A percentile compares a stretch with the other conserved stretches of the same genome.
Conservation (phyloP, 92 coral and sea anemone species). For the Epizoanthus stellaris region DNA sequence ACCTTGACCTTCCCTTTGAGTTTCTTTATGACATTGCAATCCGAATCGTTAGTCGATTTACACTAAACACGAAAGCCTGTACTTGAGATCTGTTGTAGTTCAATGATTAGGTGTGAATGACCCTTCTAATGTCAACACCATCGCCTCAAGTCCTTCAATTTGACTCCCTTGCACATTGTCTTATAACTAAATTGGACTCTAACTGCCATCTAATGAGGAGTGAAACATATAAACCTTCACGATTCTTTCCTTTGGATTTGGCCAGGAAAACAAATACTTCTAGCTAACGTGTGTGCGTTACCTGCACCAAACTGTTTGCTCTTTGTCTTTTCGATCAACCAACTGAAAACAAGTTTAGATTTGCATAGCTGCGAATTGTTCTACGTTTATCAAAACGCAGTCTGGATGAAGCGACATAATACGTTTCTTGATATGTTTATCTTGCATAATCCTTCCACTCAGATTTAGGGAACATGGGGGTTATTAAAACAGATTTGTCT, state of each 20-base stretch:
- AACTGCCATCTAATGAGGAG: neutral
- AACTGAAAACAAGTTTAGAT: no score
- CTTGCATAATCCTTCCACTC: neutral
- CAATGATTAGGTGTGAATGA: neutral
- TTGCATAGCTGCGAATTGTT: no score
- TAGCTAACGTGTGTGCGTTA: no score
- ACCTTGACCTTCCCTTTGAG: neutral
- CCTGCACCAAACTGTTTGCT: no score
- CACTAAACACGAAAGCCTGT: neutral
- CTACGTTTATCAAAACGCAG: no score
- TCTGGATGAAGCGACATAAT: neutral
- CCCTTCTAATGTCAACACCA: conserved; percentile 8
- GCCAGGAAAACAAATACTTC: no score
- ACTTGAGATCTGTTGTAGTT: neutral
- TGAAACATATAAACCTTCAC: neutral
- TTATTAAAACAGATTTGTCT: neutral
- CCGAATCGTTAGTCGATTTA: neutral
- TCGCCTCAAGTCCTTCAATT: neutral
- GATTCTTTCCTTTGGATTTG: neutral
- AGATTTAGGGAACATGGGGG: neutral
- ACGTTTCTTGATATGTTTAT: neutral
- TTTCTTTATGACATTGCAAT: neutral
- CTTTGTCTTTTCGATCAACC: no score
- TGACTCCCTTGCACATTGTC: neutral
- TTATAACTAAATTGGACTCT: neutral